Evolutionary conservation across 1,140 invertebrate species (phyloP).

Genomic region (Pogonus chalceus): DNA sequence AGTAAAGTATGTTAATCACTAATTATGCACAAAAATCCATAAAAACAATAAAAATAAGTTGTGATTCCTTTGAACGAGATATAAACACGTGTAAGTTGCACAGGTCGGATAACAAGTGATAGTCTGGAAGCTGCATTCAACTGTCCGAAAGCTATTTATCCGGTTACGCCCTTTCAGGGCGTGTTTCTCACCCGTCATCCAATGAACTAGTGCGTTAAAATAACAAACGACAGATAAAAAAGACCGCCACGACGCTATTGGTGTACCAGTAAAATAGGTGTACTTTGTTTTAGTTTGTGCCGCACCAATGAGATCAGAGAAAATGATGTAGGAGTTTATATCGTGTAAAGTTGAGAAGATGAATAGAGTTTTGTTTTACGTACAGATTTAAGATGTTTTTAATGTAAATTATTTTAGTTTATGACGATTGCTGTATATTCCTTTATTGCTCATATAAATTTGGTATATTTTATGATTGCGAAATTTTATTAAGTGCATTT

Average conservation of each 20-base stretch:
- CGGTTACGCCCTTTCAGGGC: slow-evolving; percentile 15
- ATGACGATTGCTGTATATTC: slow-evolving; percentile 23
- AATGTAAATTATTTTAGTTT: slow-evolving; percentile 34
- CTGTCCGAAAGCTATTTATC: slow-evolving; percentile 18
- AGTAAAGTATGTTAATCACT: not conserved
- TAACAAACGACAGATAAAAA: slow-evolving; percentile 18
- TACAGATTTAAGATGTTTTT: slow-evolving; percentile 32
- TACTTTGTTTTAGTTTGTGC: slow-evolving; percentile 14
- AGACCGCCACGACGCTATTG: slow-evolving; percentile 21
- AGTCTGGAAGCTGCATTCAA: slow-evolving; percentile 23
- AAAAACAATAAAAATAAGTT: no score
- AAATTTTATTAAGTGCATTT: not conserved
- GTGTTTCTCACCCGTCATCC: slow-evolving; percentile 9
- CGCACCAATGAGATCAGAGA: slow-evolving; percentile 28
- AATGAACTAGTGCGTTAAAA: slow-evolving; percentile 18
- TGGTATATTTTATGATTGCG: slow-evolving; percentile 23
- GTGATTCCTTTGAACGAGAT: not conserved
- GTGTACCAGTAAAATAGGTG: slow-evolving; percentile 15
- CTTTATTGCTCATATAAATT: slow-evolving; percentile 29
- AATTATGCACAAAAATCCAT: slow-evolving; percentile 11
- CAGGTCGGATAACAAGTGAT: slow-evolving; percentile 32
- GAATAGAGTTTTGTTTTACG: slow-evolving; percentile 34
- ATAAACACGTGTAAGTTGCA: slow-evolving; percentile 16
- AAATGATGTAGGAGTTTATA: slow-evolving; percentile 27
- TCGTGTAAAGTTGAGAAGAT: slow-evolving; percentile 30